Percentiles rank a stretch among this genome's conserved stretches.
These are phyloP conservation scores for Drosophila putrida DNA, from an alignment of 2,888 invertebrate species.

Conservation along the genomic window DNA sequence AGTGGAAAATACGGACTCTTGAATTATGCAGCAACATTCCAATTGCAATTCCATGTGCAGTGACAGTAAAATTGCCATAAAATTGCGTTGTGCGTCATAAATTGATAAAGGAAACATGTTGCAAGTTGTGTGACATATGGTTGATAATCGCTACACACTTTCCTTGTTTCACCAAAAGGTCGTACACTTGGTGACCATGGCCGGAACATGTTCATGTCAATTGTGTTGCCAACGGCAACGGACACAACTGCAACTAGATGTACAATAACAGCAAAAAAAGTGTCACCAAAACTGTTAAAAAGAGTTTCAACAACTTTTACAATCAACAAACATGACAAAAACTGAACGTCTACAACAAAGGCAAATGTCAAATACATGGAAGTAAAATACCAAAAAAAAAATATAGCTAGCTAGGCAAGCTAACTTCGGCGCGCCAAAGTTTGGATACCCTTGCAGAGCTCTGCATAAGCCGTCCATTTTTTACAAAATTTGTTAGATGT, in stretches of 20 bases:
- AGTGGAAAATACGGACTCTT: constrained; percentile 17
- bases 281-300: constrained; percentile 77
- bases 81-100: constrained; percentile 58
- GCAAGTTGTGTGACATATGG: constrained; percentile 29
- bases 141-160: constrained; percentile 21
- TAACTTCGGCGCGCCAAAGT: too few species aligned
- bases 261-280: constrained; percentile 35
- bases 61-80: constrained; percentile 64
- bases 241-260: constrained; percentile 33
- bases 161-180: constrained; percentile 7
- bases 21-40: constrained; percentile 36
- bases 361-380: constrained; percentile 68
- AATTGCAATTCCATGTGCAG: constrained; percentile 11
- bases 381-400: constrained; percentile 14
- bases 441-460: too few species aligned
- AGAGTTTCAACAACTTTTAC: constrained; percentile 78
- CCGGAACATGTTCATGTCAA: constrained; percentile 46
- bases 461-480: too few species aligned
- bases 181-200: constrained; percentile 17
- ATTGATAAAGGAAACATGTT: constrained; percentile 20
- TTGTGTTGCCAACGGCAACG: constrained; percentile 37
- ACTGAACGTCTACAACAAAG: constrained; percentile 64
- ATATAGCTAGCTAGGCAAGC: too few species aligned
- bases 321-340: constrained; percentile 80
- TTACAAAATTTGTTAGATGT: too few species aligned